Percentiles rank a stretch among this genome's conserved stretches.
These are phyloP conservation scores for Pelecanoides urinatrix DNA, from an alignment of 2,113 vertebrate genomes.

Conservation along the genomic window DNA sequence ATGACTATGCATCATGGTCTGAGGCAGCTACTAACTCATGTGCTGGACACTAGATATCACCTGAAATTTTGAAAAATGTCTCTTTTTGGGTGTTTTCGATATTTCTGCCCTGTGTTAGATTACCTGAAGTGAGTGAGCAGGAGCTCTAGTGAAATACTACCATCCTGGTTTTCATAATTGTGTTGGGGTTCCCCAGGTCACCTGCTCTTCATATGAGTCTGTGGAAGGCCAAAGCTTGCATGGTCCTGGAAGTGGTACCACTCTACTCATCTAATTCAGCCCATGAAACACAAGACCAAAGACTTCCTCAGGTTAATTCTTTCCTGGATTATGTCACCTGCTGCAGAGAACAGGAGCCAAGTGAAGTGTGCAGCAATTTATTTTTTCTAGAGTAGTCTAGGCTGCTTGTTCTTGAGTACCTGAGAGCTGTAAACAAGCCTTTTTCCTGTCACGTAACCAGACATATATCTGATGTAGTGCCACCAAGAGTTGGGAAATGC, in stretches of 20 bases:
- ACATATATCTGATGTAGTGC: neutral
- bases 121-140: neutral
- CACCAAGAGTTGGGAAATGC: neutral
- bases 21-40: neutral
- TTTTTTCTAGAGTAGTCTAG: neutral
- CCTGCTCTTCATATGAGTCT: neutral
- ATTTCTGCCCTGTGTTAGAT: neutral
- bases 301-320: neutral
- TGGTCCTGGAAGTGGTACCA: neutral
- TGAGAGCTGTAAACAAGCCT: neutral
- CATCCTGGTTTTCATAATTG: neutral
- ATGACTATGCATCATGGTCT: neutral
- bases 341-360: neutral
- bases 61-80: neutral
- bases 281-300: neutral
- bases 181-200: accelerated
- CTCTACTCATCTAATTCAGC: neutral
- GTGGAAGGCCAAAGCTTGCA: neutral
- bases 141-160: neutral
- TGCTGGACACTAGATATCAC: neutral
- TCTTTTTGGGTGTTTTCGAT: neutral
- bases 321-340: neutral
- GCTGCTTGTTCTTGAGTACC: neutral
- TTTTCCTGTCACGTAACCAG: neutral
- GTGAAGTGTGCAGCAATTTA: neutral